phyloP scores from a whole-genome alignment of 2,888 invertebrate species.

The Eupsilia transversa region DNA sequence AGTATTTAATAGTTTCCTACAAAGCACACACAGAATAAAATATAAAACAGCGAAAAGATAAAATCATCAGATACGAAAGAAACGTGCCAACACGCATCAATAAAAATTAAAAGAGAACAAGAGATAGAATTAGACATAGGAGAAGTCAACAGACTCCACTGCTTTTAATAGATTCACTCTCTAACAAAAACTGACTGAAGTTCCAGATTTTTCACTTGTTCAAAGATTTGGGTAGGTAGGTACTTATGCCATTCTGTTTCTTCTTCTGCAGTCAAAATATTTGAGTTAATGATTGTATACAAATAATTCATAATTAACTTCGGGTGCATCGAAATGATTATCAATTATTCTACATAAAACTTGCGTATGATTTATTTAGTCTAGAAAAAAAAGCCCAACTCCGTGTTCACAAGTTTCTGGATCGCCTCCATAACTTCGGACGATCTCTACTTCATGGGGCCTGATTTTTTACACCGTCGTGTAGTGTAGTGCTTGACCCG shows the following conservation, averaged over 20 bases:
- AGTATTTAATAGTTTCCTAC: background rate
- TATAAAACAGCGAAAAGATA: background rate
- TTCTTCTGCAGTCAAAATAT: background rate
- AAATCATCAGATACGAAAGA: constrained; percentile 1
- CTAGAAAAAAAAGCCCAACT: too few species aligned
- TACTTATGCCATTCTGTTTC: background rate
- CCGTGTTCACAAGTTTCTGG: background rate
- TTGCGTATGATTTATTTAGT: background rate
- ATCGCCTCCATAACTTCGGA: background rate
- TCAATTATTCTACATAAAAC: background rate
- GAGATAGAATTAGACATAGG: constrained; percentile 39
- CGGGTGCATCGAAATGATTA: background rate
- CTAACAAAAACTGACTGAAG: background rate
- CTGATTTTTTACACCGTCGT: background rate
- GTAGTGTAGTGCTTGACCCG: background rate
- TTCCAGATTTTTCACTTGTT: background rate
- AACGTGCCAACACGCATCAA: constrained; percentile 12
- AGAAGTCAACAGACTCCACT: constrained; percentile 45
- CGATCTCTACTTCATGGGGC: too few species aligned
- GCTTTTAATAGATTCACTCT: constrained; percentile 32
- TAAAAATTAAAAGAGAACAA: constrained; percentile 53
- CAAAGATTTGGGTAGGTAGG: background rate
- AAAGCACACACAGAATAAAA: background rate
- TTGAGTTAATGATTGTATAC: background rate
- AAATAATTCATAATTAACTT: background rate